Base-by-base conservation (phyloP, 2,888 invertebrate genomes). In the Oscheius onirici region DNA sequence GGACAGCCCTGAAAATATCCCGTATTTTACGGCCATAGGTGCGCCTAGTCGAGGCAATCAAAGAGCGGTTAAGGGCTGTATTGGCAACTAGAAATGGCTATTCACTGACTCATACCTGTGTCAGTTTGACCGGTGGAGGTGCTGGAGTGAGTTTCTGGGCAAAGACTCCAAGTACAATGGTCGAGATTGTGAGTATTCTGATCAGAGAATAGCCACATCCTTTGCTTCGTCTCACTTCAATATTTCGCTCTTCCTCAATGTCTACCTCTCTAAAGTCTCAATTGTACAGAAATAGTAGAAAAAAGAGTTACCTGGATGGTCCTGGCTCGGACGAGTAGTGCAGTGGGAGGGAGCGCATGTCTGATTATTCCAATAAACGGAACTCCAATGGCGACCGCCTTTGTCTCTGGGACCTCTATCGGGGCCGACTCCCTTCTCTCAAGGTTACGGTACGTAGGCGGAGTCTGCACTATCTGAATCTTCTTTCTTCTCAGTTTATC, bases 1-100 rank as follows among this genome's bases (percentile, higher is more conserved):
- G 83, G 78, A 70, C 85, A 85, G 20, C 84, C 84, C 83, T 83
- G 24, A 71, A 81, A 63, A 20, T 17, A 61, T 61, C 61, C 61
- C 61, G 61, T 61, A 49, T 63, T 63, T 49, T 49, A 49, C 49
- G 49, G 49, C n/a, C n/a, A n/a, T 26, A 26, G 67, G 57, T 55
- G 67, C 67, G 24, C 67, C 67, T 46, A 68, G 15, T 41, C 57
- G 67, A 44, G 57, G 67, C 67, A 68, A 68, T 68, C 57, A 68
- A 68, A 68, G 55, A 55, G 57, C 57, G 57, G 67, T 68, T 55
- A 68, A 68, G 34, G 40, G 24, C 34, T 40, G 26, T 22, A 58
- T 40, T 58, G 5, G 13, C n/a, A 24, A n/a, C 13, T 41, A n/a
- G 20, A 58, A 40, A 34, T 5, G 8, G 34, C 6, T 5, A 41